A percentile compares a stretch with the other conserved stretches of the same genome.
These are phyloP conservation scores for Sebastes diploproa DNA, from an alignment of 2,797 vertebrate species.

Conservation along the genomic window DNA sequence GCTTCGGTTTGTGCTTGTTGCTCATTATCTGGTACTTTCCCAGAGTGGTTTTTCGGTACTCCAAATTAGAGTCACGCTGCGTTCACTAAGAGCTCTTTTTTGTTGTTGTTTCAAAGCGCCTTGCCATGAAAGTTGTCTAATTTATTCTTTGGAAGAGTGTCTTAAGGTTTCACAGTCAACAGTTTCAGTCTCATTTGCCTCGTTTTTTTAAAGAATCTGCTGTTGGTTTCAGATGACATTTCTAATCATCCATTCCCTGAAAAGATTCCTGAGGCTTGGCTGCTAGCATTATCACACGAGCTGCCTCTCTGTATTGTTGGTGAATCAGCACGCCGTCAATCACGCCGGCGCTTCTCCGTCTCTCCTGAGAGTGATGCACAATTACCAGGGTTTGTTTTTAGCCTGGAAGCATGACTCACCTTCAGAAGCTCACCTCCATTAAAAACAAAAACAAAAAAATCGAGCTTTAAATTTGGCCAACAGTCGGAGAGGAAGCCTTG, in stretches of 20 bases:
- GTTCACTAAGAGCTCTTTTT: conserved; percentile 14
- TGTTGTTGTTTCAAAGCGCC: background rate
- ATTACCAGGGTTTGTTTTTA: conserved; percentile 33
- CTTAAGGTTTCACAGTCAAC: background rate
- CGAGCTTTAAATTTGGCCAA: conserved; percentile 21
- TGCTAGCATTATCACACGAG: background rate
- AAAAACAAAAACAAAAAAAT: background rate
- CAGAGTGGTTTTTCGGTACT: background rate
- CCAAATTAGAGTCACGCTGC: conserved; percentile 24
- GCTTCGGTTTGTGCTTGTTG: background rate
- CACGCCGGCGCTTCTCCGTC: conserved; percentile 24
- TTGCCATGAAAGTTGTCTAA: background rate
- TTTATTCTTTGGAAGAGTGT: background rate
- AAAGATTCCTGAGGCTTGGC: conserved; percentile 2
- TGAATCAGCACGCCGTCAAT: conserved; percentile 57
- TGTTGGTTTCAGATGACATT: background rate
- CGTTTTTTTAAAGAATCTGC: conserved; percentile 3
- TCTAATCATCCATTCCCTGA: background rate
- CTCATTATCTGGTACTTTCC: conserved; percentile 28
- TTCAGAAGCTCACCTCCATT: conserved; percentile 17
- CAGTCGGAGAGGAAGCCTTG: conserved; percentile 45
- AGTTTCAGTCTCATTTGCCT: background rate
- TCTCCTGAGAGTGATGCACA: conserved; percentile 30
- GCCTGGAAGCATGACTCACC: conserved; percentile 29
- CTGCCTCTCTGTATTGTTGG: conserved; percentile 4